Base-by-base conservation (phyloP, 2,797 vertebrate genomes). In the Pseudochromis fuscus region DNA sequence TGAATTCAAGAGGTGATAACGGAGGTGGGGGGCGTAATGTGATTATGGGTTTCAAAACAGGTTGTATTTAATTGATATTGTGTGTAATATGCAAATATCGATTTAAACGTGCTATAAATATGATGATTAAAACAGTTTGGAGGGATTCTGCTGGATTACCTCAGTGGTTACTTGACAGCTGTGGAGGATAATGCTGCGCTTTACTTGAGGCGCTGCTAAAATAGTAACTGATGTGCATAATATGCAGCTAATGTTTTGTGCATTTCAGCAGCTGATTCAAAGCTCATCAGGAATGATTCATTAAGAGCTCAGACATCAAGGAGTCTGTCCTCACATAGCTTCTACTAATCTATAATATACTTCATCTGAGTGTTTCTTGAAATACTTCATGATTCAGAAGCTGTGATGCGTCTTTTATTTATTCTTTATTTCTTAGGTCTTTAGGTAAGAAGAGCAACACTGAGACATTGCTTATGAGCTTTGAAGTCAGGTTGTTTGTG, bases 1-100 rank as follows among this genome's bases (percentile, higher is more conserved):
- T 70, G 19, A 53, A 72, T 74, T 81, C 5, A 23, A n/a, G 25
- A 38, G 23, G 59, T n/a, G 25, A 46, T 51, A 58, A 58, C 5
- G 10, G 4, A 18, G 19, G 18, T 11, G 15, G 1, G 15, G 27
- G 19, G n/a, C 13, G 4, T 16, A 30, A 44, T 49, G 25, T 28
- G 58, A 19, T 67, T 61, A 21, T 15, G 44, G 38, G 38, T 13
- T 18, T 46, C 4, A 57, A 23, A 8, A n/a, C 23, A 23, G 35
- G 5, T 62, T 72, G 51, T 3, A 61, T 33, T 45, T 28, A 42
- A 62, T 16, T 30, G 12, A 40, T 11, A 67, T 0, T 10, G 8
- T 50, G 50, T 55, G n/a, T 19, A 19, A 8, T 21, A 2, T 11
- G 28, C 9, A 59, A 58, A 25, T 61, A 13, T 38, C 11, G 0